Conservation (phyloP, 2,888 invertebrate genomes). For the Lasioglossum zephyrum region DNA sequence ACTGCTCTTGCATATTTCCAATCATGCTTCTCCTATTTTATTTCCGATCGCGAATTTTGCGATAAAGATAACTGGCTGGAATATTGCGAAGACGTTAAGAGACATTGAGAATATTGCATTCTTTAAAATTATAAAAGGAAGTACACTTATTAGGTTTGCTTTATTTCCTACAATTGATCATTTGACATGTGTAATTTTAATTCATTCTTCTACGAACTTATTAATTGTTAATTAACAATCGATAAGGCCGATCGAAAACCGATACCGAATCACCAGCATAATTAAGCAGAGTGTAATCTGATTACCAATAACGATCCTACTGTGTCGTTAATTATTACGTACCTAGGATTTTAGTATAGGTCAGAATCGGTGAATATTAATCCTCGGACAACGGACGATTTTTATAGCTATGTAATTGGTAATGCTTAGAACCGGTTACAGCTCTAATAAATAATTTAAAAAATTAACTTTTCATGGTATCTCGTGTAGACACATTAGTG, state of each 20-base stretch:
- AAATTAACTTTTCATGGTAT: too few relatives aligned
- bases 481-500: too few relatives aligned
- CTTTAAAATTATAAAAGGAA: too few relatives aligned
- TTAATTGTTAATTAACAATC: background rate
- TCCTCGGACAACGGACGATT: too few relatives aligned
- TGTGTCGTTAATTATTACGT: background rate
- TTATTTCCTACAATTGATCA: background rate
- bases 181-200: background rate
- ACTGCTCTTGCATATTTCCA: background rate
- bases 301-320: background rate
- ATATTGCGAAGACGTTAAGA: background rate
- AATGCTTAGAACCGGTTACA: too few relatives aligned
- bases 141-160: background rate
- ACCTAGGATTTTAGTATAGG: background rate
- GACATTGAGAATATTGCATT: background rate
- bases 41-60: background rate
- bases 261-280: background rate
- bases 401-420: too few relatives aligned
- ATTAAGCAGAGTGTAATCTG: background rate
- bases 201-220: background rate
- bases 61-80: background rate
- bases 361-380: background rate
- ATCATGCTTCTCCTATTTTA: background rate
- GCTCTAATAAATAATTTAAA: too few relatives aligned
- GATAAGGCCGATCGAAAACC: background rate